Evolutionary conservation across 2,113 vertebrate species (phyloP).

Genomic region (Chloroceryle aenea): DNA sequence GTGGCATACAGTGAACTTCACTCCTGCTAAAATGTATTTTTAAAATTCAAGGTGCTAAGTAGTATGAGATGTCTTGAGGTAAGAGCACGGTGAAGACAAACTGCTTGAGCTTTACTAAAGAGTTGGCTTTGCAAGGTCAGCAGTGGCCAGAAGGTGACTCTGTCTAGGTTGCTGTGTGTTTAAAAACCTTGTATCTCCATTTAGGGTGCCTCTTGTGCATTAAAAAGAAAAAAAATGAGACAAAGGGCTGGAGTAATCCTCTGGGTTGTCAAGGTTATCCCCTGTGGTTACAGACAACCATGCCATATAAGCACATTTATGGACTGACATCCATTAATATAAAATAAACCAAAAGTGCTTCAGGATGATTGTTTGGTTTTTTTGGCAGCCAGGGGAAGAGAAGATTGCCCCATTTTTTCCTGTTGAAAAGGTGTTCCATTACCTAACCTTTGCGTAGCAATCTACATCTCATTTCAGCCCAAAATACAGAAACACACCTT

Average conservation of each 20-base stretch:
- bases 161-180: not conserved
- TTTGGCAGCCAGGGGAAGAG: not conserved
- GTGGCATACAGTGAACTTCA: not conserved
- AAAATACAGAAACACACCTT: not conserved
- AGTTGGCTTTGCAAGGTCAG: not conserved
- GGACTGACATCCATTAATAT: not conserved
- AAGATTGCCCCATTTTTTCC: not conserved
- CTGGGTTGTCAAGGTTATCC: not conserved
- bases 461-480: not conserved
- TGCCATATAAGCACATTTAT: not conserved
- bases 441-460: not conserved
- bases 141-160: not conserved
- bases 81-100: not conserved
- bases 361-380: not conserved
- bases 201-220: not conserved
- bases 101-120: not conserved
- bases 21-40: not conserved
- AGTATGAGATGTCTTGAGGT: not conserved
- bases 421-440: not conserved
- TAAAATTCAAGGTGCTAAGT: not conserved
- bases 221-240: not conserved
- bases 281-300: not conserved
- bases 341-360: not conserved
- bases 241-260: not conserved
- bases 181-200: not conserved